Base-by-base conservation (phyloP, 1,140 invertebrate species). In the Alviniconcha marisindica region DNA sequence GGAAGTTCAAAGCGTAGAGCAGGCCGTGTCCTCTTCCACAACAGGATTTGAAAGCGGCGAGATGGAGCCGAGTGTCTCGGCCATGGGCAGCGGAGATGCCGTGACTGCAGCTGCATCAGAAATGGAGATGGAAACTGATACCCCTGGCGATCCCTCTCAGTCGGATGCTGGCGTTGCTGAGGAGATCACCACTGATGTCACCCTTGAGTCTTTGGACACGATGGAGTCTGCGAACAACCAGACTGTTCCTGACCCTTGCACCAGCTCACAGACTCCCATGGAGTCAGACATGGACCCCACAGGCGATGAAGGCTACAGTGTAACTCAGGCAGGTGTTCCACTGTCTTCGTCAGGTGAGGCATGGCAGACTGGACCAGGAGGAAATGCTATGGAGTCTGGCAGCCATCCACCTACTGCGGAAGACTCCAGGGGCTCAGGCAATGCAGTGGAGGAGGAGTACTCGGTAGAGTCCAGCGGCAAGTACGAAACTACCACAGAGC, bases 21-120 rank as follows among this genome's bases (percentile, higher is more conserved):
- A 71, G 69, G 69, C 69, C 36, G 69, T 71, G 14, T 71, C 69
- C 69, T 71, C 69, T 24, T 71, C 69, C 15, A 71, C 69, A 38
- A 36, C 69, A 21, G 36, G 69, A 7, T 71, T 71, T 21, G 69
- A 71, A 38, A 36, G 69, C 14, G 63, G n/a, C 14, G 63, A 66
- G 18, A 33, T 1, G 2, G 69, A 71, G 40, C 69, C 33, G 10
- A 24, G 36, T 15, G 24, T 40, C 36, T 4, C 36, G 10, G 15
- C 38, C 7, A 36, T 0, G 5, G 36, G 21, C 3, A 71, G 36
- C 40, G 69, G 69, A 71, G 69, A 71, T 5, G 63, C 24, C 15
- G 44, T 18, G 18, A 5, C 44, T 18, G 18, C 18, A 18, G 44
- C 44, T 48, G 44, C 18, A 5, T 48, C 44, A 18, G 44, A 18